phyloP scores from a whole-genome alignment of 2,888 invertebrate species.

The Drosophila histrio region DNA sequence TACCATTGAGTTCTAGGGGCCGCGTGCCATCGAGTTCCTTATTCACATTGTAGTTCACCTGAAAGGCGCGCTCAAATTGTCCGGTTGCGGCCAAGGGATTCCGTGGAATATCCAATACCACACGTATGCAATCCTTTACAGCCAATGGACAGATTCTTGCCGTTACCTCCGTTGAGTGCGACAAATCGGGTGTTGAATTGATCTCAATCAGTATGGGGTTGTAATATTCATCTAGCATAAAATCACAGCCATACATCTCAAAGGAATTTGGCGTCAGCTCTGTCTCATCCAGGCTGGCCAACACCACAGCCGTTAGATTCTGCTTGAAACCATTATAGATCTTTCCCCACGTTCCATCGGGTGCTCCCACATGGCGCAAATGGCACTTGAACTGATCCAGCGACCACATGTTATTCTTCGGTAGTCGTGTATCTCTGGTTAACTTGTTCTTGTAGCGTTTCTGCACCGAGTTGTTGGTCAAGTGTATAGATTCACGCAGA shows the following conservation, averaged over 20 bases:
- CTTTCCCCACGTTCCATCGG: constrained; percentile 87
- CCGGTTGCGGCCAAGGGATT: constrained; percentile 85
- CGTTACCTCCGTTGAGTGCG: constrained; percentile 92
- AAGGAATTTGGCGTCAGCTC: constrained; percentile 90
- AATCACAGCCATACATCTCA: constrained; percentile 96
- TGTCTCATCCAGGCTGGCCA: constrained; percentile 91
- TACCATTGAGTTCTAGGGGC: constrained; percentile 59
- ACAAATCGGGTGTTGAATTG: constrained; percentile 94
- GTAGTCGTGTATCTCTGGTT: constrained; percentile 87
- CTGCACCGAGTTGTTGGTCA: constrained; percentile 95
- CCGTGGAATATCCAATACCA: constrained; percentile 85
- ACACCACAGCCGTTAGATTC: constrained; percentile 91
- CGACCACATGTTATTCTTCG: constrained; percentile 94
- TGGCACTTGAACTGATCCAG: constrained; percentile 89
- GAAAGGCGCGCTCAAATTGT: constrained; percentile 86
- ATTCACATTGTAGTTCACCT: constrained; percentile 69
- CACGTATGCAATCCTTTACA: constrained; percentile 94
- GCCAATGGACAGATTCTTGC: constrained; percentile 92
- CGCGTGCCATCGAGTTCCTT: constrained; percentile 44
- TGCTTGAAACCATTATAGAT: constrained; percentile 94
- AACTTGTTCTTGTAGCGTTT: constrained; percentile 87
- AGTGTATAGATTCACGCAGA: constrained; percentile 93
- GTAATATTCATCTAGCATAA: constrained; percentile 93
- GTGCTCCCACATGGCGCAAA: constrained; percentile 84
- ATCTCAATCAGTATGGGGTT: constrained; percentile 96